Evolutionary conservation across 2,888 invertebrate species (phyloP).

Genomic region (Bimastos eiseni): DNA sequence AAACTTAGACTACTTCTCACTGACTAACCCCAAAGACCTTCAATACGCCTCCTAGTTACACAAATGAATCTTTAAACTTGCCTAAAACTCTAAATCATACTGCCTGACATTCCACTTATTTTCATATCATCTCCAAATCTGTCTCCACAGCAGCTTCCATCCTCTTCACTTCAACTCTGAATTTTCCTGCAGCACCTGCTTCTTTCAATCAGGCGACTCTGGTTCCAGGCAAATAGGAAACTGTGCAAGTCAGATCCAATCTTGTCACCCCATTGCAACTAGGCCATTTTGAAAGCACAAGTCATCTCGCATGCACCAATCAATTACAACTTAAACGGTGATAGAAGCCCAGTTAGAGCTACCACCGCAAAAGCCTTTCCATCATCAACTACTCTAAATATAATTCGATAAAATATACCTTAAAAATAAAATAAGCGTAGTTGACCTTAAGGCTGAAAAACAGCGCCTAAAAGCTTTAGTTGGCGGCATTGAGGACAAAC

Average conservation of each 20-base stretch:
- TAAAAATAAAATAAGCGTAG: not conserved
- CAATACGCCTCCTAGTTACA: not conserved
- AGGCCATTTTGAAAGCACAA: not conserved
- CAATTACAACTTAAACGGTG: not conserved
- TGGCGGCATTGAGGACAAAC: not conserved
- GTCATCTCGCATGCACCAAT: not conserved
- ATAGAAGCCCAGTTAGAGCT: not conserved
- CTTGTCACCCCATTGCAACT: not conserved
- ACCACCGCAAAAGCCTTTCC: not conserved
- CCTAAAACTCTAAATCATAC: too few species aligned
- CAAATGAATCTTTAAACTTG: not conserved
- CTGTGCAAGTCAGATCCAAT: not conserved
- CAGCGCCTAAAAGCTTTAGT: not conserved
- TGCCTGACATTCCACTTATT: not conserved
- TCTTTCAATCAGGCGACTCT: not conserved
- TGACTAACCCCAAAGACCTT: too few species aligned
- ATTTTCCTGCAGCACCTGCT: not conserved
- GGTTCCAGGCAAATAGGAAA: not conserved
- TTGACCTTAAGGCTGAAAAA: not conserved
- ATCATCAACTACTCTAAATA: not conserved
- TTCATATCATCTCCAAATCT: not conserved
- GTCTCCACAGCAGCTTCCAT: not conserved
- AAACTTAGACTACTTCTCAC: too few species aligned
- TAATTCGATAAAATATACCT: not conserved
- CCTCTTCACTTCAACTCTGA: not conserved